Base-by-base conservation (phyloP, 1,140 invertebrate genomes). In the Cydia amplana region DNA sequence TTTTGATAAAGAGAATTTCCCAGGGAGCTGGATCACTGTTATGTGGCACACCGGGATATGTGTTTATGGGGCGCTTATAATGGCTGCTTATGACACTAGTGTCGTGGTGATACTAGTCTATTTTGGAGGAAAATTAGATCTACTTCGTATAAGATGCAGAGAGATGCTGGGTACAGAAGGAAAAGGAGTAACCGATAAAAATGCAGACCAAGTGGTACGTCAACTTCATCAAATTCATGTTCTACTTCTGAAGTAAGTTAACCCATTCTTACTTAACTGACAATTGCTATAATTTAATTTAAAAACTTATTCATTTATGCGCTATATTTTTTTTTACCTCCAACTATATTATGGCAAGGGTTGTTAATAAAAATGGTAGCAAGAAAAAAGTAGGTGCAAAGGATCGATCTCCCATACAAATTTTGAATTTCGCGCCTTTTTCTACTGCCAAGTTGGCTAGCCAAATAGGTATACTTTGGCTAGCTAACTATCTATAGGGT, bases 31-130 rank as follows among this genome's bases (percentile, higher is more conserved):
- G 86, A 75, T 89, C 0, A 89, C 85, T n/a, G 79, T 91, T 23
- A 16, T 83, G 0, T 87, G 83, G 79, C 90, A 92, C 67, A 74
- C 77, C 10, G 23, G 79, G 6, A n/a, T 88, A 1, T 88, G 84
- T 75, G 77, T 78, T 1, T 87, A 85, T 72, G 90, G 90, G 16
- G 84, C 79, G 63, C 43, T 73, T 14, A 82, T 87, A 28, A 86
- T 91, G 85, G 81, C 82, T 2, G 79, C 86, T 7, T 92, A 86
- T 75, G 90, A 92, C 60, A 83, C 85, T 0, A 85, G 72, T 23
- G 75, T 85, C 12, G 75, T 92, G 4, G 87, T 90, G 0, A 79
- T 87, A 2, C 85, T 92, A 84, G 83, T 90, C 16, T 91, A 89
- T 73, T 90, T 92, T 75, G 84, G 86, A 28, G 89, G 87, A 16